Evolutionary conservation across 2,888 invertebrate genomes (phyloP).

Genomic region (Helobdella robusta): DNA sequence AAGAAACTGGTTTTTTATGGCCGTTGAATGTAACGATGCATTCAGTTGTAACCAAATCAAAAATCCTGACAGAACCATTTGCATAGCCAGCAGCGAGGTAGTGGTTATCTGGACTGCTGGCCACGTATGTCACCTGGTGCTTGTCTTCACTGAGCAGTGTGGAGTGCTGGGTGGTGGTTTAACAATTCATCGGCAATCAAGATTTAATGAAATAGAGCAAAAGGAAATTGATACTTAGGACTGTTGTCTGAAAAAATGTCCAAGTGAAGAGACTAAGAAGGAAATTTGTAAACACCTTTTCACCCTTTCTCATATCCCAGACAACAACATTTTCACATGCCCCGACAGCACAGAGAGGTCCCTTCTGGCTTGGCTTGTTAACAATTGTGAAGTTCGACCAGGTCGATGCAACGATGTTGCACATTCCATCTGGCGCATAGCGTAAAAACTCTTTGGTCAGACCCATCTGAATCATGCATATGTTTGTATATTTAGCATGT

Average conservation of each 20-base stretch:
- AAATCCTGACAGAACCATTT: constrained; percentile 77
- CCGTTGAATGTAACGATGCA: constrained; percentile 64
- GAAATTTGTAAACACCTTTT: constrained; percentile 29
- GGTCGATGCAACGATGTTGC: constrained; percentile 68
- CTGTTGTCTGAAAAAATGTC: no score
- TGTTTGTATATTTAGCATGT: no score
- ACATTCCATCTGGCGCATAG: constrained; percentile 70
- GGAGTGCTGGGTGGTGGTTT: no score
- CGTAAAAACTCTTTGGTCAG: constrained; percentile 67
- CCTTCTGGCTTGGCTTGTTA: constrained; percentile 65
- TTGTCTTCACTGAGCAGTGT: constrained; percentile 60
- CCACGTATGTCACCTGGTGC: constrained; percentile 66
- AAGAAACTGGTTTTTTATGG: constrained; percentile 73
- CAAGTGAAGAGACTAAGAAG: no score
- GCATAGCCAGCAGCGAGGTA: constrained; percentile 76
- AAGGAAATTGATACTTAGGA: no score
- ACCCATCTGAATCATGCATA: no score
- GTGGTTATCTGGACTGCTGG: constrained; percentile 65
- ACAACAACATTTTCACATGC: constrained; percentile 85
- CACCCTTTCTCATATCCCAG: constrained; percentile 65
- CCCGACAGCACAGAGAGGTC: constrained; percentile 77
- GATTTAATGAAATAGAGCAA: no score
- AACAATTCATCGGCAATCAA: no score
- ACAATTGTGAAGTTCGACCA: constrained; percentile 72
- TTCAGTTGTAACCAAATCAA: constrained; percentile 62